Evolutionary conservation across 2,113 vertebrate genomes (phyloP).

Genomic region (Strix aluco): DNA sequence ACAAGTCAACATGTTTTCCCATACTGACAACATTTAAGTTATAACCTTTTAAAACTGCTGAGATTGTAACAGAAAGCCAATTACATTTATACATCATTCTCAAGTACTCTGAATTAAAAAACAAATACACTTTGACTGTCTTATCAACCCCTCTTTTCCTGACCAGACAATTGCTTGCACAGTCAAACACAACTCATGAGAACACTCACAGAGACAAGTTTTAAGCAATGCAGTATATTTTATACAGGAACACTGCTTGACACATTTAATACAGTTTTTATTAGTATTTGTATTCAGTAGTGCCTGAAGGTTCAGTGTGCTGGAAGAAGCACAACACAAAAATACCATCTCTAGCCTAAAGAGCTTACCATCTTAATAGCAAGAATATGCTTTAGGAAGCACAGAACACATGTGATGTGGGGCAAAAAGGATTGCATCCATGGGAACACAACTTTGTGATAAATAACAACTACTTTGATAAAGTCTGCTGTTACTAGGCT

Average conservation of each 20-base stretch:
- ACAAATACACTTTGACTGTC: background rate
- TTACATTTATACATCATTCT: background rate
- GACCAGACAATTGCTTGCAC: background rate
- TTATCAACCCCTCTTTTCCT: background rate
- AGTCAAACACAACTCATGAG: background rate
- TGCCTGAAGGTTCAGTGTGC: background rate
- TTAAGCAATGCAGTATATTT: background rate
- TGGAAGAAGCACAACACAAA: background rate
- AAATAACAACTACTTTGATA: background rate
- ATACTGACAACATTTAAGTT: background rate
- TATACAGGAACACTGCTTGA: background rate
- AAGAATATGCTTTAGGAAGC: background rate
- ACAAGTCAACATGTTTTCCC: background rate
- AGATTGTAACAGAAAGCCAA: background rate
- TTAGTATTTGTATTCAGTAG: background rate
- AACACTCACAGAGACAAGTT: background rate
- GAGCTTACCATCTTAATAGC: background rate
- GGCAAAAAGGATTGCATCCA: fast-evolving
- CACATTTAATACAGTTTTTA: background rate
- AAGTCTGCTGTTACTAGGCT: background rate
- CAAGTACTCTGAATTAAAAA: background rate
- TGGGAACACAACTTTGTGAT: background rate
- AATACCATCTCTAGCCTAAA: background rate
- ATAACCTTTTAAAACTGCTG: background rate
- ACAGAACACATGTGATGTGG: background rate